phyloP scores from a whole-genome alignment of 1,140 invertebrate species.

The Aphidius ervi region DNA sequence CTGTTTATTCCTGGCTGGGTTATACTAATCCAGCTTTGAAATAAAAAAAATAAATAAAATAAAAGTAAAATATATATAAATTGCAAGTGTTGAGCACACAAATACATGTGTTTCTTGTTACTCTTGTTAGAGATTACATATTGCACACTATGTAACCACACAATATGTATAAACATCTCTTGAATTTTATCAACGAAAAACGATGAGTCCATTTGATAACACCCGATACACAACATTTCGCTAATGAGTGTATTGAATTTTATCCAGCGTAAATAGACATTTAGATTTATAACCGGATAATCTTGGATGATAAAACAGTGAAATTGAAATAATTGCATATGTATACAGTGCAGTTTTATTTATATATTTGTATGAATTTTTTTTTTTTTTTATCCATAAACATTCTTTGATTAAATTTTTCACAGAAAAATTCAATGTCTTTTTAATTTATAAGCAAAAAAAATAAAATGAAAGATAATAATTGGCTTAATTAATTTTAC shows the following conservation, averaged over 20 bases:
- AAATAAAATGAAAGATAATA: no score
- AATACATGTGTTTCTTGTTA: no score
- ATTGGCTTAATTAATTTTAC: no score
- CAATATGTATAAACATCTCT: not conserved
- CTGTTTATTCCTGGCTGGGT: no score
- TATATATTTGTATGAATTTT: not conserved
- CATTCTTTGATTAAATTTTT: no score
- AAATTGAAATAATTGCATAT: constrained; percentile 4
- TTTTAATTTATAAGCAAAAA: no score
- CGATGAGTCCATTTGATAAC: constrained; percentile 17
- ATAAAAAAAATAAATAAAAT: no score
- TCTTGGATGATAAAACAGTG: constrained; percentile 4
- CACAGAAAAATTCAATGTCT: no score
- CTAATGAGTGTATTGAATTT: constrained; percentile 19
- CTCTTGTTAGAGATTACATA: no score
- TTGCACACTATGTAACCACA: not conserved
- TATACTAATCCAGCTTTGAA: no score
- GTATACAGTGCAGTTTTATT: not conserved
- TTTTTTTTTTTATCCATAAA: not conserved
- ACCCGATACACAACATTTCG: not conserved
- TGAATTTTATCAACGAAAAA: not conserved
- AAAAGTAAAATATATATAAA: no score
- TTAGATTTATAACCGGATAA: constrained; percentile 14
- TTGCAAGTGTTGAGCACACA: no score
- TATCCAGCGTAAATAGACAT: constrained; percentile 9